phyloP scores from a whole-genome alignment of 1,140 invertebrate species.

The Liolophura sinensis region DNA sequence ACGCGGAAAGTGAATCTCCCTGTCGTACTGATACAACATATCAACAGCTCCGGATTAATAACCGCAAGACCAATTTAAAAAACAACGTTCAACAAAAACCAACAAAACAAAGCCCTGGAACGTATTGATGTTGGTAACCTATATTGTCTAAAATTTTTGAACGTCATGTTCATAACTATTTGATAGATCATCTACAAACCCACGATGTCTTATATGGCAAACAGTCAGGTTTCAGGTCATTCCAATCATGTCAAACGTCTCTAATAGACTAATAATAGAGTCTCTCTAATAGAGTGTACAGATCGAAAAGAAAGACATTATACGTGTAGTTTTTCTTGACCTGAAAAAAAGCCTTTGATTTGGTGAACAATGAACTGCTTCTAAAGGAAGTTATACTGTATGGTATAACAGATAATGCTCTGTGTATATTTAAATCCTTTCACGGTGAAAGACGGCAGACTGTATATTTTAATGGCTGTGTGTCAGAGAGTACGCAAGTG shows the following conservation, averaged over 20 bases:
- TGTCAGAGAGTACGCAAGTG: no score
- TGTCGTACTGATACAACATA: no score
- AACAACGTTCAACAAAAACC: neutral
- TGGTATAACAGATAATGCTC: neutral
- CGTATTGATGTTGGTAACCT: neutral
- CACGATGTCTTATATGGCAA: neutral
- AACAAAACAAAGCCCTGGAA: neutral
- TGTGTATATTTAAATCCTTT: no score
- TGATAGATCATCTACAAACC: neutral
- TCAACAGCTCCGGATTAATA: no score
- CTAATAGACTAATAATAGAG: constrained; percentile 4
- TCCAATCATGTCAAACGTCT: neutral
- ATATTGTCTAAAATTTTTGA: constrained; percentile 6
- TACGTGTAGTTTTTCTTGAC: constrained; percentile 4
- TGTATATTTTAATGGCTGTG: no score
- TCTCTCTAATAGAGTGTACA: no score
- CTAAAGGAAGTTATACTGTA: constrained; percentile 5
- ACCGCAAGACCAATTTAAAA: no score
- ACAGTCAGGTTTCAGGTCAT: constrained; percentile 4
- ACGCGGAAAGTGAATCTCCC: no score
- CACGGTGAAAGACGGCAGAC: no score
- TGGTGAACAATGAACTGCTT: constrained; percentile 2
- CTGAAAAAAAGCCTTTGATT: constrained; percentile 1
- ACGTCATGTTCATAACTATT: neutral
- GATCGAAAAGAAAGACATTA: constrained; percentile 1